Percentiles rank a stretch among this genome's conserved stretches.
Evolutionary conservation across 2,113 vertebrate species (phyloP).

Genomic region (Crotalus horridus): DNA sequence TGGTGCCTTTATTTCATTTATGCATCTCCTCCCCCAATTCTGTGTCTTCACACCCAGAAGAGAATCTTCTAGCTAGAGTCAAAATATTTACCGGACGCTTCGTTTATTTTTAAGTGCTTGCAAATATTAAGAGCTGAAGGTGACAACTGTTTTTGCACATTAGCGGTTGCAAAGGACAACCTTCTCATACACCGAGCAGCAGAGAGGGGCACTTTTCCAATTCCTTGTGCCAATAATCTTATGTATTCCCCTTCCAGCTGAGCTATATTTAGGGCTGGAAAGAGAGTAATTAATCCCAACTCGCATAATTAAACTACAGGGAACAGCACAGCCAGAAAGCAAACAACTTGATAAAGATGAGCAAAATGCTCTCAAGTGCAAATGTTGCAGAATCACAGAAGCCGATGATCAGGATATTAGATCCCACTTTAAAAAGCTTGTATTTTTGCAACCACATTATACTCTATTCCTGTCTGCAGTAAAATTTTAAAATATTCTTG

Average conservation of each 20-base stretch:
- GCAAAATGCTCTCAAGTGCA: fast-evolving
- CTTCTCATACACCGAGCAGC: too few species aligned
- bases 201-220: fast-evolving
- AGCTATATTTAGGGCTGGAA: fast-evolving
- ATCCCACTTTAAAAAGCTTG: not conserved
- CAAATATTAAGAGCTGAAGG: too few species aligned
- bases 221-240: fast-evolving
- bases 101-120: not conserved
- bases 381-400: not conserved
- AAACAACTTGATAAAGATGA: fast-evolving
- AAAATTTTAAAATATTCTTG: not conserved
- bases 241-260: fast-evolving
- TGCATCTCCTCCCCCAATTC: not conserved
- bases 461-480: not conserved
- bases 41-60: not conserved
- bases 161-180: not conserved
- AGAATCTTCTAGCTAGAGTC: not conserved
- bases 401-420: not conserved
- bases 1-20: not conserved
- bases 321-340: not conserved
- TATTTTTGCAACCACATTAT: not conserved
- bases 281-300: not conserved
- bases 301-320: not conserved
- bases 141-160: not conserved
- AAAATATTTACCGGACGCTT: not conserved